These are phyloP conservation scores for Martes martes DNA, from an alignment of 2,113 vertebrate species.

Conservation along the genomic window DNA sequence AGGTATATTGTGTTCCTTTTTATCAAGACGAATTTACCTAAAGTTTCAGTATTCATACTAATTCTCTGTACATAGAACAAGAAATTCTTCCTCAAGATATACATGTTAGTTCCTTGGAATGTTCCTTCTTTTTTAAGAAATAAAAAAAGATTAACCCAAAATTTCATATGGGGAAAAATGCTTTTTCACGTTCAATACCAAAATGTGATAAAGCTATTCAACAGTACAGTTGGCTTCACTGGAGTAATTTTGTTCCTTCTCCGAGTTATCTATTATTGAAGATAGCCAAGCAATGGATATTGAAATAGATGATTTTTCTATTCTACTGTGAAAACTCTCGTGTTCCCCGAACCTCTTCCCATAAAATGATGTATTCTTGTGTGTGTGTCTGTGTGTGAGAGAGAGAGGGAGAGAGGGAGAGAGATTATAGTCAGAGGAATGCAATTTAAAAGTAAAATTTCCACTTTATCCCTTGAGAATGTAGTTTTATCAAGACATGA, in stretches of 20 bases:
- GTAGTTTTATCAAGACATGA: neutral
- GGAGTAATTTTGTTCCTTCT: constrained; percentile 56
- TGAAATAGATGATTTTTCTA: constrained; percentile 59
- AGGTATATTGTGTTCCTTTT: neutral
- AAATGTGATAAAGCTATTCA: constrained; percentile 45
- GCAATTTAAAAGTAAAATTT: constrained; percentile 42
- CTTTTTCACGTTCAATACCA: constrained; percentile 24
- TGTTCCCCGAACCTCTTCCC: neutral
- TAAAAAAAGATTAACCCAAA: constrained; percentile 57
- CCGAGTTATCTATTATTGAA: constrained; percentile 56
- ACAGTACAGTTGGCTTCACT: constrained; percentile 1
- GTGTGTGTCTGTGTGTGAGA: neutral
- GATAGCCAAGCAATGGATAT: constrained; percentile 41
- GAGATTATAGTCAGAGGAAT: neutral
- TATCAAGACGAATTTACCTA: neutral
- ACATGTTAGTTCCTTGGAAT: neutral
- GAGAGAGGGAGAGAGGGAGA: neutral
- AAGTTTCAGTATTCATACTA: neutral
- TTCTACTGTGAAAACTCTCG: constrained; percentile 35
- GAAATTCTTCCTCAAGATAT: neutral
- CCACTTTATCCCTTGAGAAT: neutral
- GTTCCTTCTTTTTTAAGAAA: constrained; percentile 21
- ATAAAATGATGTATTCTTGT: constrained; percentile 12
- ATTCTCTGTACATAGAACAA: constrained; percentile 32
- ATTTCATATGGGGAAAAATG: constrained; percentile 57